These are phyloP conservation scores for Drosophila borealis DNA, from an alignment of 2,888 invertebrate species.

Conservation along the genomic window DNA sequence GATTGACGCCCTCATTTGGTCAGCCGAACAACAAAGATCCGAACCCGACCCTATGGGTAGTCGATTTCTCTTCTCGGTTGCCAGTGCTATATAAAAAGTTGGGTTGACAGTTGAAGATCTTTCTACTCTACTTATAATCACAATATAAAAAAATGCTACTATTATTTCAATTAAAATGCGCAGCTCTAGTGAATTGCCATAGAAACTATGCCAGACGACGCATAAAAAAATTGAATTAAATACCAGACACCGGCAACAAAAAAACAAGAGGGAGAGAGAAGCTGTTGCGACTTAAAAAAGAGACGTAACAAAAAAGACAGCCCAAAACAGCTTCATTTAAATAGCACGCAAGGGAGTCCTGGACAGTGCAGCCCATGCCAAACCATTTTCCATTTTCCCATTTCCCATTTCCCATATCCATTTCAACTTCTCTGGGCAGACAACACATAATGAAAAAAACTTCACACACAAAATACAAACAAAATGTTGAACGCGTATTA, in stretches of 20 bases:
- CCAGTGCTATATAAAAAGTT: too few species aligned
- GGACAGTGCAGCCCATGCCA: conserved; percentile 22
- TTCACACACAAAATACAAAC: conserved; percentile 53
- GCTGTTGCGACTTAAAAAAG: conserved; percentile 23
- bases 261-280: conserved; percentile 21
- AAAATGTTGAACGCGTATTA: conserved; percentile 72
- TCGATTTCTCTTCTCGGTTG: too few species aligned
- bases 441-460: conserved; percentile 71
- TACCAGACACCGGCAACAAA: conserved; percentile 54
- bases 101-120: too few species aligned
- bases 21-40: too few species aligned
- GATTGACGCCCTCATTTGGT: too few species aligned
- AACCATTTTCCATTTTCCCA: conserved; percentile 10
- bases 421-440: conserved; percentile 19
- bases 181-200: conserved; percentile 44
- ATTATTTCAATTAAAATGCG: conserved; percentile 36
- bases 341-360: conserved; percentile 73
- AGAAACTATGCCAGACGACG: conserved; percentile 51
- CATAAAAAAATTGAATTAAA: conserved; percentile 60
- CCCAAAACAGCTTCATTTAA: conserved; percentile 76
- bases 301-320: conserved; percentile 4
- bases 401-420: conserved; percentile 25
- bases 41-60: too few species aligned
- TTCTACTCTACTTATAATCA: conserved; percentile 1
- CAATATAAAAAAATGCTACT: conserved; percentile 4